These are phyloP conservation scores for Gerris buenoi DNA, from an alignment of 1,140 invertebrate genomes.

Conservation along the genomic window DNA sequence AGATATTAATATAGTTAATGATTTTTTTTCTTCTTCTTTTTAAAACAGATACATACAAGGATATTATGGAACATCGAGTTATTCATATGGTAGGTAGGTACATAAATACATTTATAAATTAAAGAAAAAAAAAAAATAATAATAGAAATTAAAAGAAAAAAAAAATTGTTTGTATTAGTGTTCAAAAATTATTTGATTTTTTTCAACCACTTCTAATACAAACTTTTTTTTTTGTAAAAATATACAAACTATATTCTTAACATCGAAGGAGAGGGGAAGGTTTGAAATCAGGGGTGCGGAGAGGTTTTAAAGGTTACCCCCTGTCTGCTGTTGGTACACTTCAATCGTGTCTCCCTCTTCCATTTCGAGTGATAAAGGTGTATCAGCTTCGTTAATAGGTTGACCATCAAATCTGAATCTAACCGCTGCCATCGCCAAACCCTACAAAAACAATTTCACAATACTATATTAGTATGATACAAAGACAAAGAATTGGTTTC, in stretches of 20 bases:
- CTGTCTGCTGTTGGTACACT: conserved; percentile 87
- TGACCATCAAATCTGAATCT: conserved; percentile 87
- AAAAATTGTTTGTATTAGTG: no score
- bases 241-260: no score
- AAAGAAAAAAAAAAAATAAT: not conserved
- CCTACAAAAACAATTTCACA: conserved; percentile 35
- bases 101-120: not conserved
- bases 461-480: no score
- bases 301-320: conserved; percentile 34
- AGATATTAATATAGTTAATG: no score
- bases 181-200: no score
- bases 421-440: conserved; percentile 70
- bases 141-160: no score
- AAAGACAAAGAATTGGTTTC: no score
- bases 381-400: conserved; percentile 85
- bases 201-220: no score
- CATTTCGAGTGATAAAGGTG: conserved; percentile 78
- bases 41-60: not conserved
- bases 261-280: no score
- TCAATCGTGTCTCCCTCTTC: conserved; percentile 91
- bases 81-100: no score
- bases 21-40: not conserved
- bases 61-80: not conserved
- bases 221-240: no score
- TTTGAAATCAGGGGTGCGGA: not conserved